Base-by-base conservation (phyloP, 2,113 vertebrate species). In the Rhinogobius similis region DNA sequence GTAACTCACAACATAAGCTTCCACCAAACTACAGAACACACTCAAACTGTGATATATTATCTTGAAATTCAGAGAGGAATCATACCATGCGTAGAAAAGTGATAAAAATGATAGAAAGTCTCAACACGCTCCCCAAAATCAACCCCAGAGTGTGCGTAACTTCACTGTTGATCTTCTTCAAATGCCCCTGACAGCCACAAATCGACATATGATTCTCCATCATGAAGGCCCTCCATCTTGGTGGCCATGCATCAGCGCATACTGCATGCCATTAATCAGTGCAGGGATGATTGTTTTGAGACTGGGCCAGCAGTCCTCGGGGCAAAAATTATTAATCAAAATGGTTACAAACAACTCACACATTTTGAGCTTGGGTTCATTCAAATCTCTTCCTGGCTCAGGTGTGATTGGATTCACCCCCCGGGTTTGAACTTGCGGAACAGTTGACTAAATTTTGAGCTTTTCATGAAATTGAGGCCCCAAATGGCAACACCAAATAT, bases 271-370 rank as follows among this genome's bases (percentile, higher is more conserved):
- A 88, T 87, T 88, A 82, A 83, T 88, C 80, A 78, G 62, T 58
- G 77, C 73, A 84, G 69, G 58, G 74, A 80, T 83, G 46, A 87
- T 77, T 86, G 79, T 88, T 84, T 81, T 76, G 72, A 88, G 75
- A 85, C 76, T 62, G 64, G 53, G 79, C 72, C 73, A 73, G 56
- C 38, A 59, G 55, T 69, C 26, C 52, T 59, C 64, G 1, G 10
- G 48, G 68, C 53, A 65, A 23, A 64, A 59, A 64, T 77, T 78
- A 69, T 77, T 80, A 58, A 80, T 83, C 68, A 82, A 69, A 80
- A 74, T 4, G 23, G 73, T 73, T 72, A 62, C 66, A 85, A 88
- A 85, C 78, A 82, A 75, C 64, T 78, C 29, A 44, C 24, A 38
- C 73, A 76, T 69, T 65, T 75, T 67, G 62, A 81, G 59, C 65